phyloP scores from a whole-genome alignment of 2,113 vertebrate genomes.

The Anguilla rostrata region DNA sequence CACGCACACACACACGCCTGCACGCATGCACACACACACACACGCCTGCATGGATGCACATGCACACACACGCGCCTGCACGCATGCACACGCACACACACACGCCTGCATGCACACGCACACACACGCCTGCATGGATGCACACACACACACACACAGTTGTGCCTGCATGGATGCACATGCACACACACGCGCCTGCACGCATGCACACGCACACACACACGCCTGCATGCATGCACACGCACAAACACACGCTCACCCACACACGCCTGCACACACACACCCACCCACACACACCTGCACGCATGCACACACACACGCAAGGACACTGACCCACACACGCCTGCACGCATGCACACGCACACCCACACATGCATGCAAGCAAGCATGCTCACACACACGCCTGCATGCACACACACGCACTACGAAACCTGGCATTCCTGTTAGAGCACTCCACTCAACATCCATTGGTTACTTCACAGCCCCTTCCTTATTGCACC shows the following conservation, averaged over 20 bases:
- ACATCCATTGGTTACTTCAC: too few relatives aligned
- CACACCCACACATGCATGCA: background rate
- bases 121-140: too few relatives aligned
- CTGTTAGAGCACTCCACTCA: too few relatives aligned
- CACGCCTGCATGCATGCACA: background rate
- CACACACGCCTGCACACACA: background rate
- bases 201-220: background rate
- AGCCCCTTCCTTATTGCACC: too few relatives aligned
- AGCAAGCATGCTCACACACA: too few relatives aligned
- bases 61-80: background rate
- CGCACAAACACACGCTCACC: background rate
- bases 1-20: conserved; percentile 1
- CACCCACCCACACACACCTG: background rate
- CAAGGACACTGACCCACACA: background rate
- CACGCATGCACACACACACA: background rate
- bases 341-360: background rate
- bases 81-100: background rate
- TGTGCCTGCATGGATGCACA: conserved; percentile 10
- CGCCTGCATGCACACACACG: too few relatives aligned
- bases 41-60: background rate
- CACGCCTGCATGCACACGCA: background rate
- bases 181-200: conserved; percentile 6
- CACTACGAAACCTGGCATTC: too few relatives aligned
- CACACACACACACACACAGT: conserved; percentile 22
- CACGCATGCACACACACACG: background rate